Evolutionary conservation across 1,140 invertebrate species (phyloP), one percentile per base, ranked within the genome.

Genomic region (Pomacea maculata): DNA sequence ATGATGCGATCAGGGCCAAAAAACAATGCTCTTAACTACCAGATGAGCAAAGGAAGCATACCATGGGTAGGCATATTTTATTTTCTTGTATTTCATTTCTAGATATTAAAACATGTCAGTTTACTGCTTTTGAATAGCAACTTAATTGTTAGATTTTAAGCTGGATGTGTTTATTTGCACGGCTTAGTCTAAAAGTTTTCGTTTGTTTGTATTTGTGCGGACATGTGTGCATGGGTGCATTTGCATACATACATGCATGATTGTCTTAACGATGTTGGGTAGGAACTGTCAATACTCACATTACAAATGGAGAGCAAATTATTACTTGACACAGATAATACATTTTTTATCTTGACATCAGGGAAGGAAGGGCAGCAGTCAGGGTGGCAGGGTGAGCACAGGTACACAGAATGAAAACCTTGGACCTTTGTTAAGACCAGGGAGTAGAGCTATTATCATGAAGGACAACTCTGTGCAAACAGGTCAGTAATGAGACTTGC

Each of bases 391-490:
- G 12, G 77, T 78, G 19, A 78, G 77, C 29, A 57, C 57, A 29
- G 79, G 72, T 12, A 68, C 72, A 63, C 79, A 75, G 72, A 75
- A 78, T 29, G 77, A 78, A n/a, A 64, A 57, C 17, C 57, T 25
- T 70, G 17, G 55, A 15, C 57, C 21, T 54, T 25, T 64, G 29
- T 57, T 73, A 15, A 17, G 25, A 11, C 45, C 67, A 21, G 77
- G n/a, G 14, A 54, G 9, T 67, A 71, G 65, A 78, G 25, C 70
- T 10, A 70, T 80, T 70, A 73, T 75, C 78, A 74, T 73, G 72
- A 80, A 74, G 45, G 78, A 80, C 29, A 64, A 55, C 29, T 65
- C n/a, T 57, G 52, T 74, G 45, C 72, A 80, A 61, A 80, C 78
- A 61, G 75, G 80, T 78, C 25, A 68, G 17, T 61, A n/a, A 21